A percentile compares a stretch with the other conserved stretches of the same genome.
These are phyloP conservation scores for Drosophila sp. DNA, from an alignment of 1,140 invertebrate species.

Conservation along the genomic window DNA sequence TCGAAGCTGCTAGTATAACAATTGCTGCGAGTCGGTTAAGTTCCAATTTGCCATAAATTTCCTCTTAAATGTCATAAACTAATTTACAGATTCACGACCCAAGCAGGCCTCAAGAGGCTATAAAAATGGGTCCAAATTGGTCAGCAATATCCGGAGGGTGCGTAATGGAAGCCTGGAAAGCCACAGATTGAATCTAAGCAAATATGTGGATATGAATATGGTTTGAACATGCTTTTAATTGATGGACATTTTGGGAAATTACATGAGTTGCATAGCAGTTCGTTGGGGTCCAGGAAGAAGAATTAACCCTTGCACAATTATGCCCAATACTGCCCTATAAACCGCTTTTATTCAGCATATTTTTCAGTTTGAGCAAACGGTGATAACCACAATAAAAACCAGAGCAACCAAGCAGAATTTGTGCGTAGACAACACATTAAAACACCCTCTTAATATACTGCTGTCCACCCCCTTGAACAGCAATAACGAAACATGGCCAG, in stretches of 20 bases:
- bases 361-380: constrained; percentile 55
- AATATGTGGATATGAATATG: constrained; percentile 41
- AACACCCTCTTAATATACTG: not conserved
- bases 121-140: constrained; percentile 61
- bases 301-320: not conserved
- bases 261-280: constrained; percentile 23
- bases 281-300: not conserved
- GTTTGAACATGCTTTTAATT: constrained; percentile 68
- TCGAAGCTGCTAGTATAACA: not conserved
- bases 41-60: not conserved
- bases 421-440: constrained; percentile 43
- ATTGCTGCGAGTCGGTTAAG: not conserved
- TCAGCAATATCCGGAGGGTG: constrained; percentile 24
- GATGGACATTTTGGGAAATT: constrained; percentile 59
- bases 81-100: constrained; percentile 25
- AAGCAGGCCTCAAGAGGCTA: constrained; percentile 25
- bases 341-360: constrained; percentile 43
- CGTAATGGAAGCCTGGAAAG: constrained; percentile 22
- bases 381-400: constrained; percentile 71
- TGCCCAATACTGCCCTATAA: constrained; percentile 47
- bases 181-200: not conserved
- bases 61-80: constrained; percentile 30
- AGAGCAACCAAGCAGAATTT: constrained; percentile 57
- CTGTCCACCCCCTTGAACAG: not conserved
- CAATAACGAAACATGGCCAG: constrained; percentile 4